These are phyloP conservation scores for Corynorhinus townsendii DNA, from an alignment of 2,113 vertebrate species.

Conservation along the genomic window DNA sequence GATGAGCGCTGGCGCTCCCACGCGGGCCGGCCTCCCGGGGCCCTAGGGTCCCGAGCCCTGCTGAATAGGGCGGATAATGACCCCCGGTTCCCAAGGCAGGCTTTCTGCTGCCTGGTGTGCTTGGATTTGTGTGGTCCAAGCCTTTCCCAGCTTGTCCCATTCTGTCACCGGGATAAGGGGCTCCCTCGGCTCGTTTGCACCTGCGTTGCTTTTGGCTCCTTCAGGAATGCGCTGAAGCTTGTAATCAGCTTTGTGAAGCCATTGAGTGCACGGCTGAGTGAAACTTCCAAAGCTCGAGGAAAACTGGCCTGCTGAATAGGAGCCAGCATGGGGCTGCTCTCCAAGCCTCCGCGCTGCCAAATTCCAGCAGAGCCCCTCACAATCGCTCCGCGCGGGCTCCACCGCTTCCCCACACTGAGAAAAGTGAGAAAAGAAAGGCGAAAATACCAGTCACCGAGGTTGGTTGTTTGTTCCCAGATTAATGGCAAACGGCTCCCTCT, in stretches of 20 bases:
- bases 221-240: constrained; percentile 99
- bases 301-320: constrained; percentile 93
- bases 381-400: constrained; percentile 94
- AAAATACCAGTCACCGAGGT: constrained; percentile 85
- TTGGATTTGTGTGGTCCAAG: constrained; percentile 95
- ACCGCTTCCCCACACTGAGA: constrained; percentile 82
- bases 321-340: constrained; percentile 97
- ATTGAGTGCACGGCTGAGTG: constrained; percentile 98
- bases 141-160: constrained; percentile 88
- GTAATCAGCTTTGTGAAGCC: constrained; percentile 99
- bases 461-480: constrained; percentile 88
- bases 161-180: constrained; percentile 90
- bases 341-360: constrained; percentile 93
- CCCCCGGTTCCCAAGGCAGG: constrained; percentile 86
- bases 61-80: constrained; percentile 85
- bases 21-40: neutral
- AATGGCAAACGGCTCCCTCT: constrained; percentile 78
- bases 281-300: constrained; percentile 97
- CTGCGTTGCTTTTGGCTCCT: constrained; percentile 97
- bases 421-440: constrained; percentile 84
- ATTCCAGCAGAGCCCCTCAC: constrained; percentile 98
- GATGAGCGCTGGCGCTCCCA: neutral
- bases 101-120: constrained; percentile 86
- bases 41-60: constrained; percentile 65
- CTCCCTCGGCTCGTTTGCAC: constrained; percentile 94